phyloP scores from a whole-genome alignment of 2,113 vertebrate species.

The Microtus montanus region DNA sequence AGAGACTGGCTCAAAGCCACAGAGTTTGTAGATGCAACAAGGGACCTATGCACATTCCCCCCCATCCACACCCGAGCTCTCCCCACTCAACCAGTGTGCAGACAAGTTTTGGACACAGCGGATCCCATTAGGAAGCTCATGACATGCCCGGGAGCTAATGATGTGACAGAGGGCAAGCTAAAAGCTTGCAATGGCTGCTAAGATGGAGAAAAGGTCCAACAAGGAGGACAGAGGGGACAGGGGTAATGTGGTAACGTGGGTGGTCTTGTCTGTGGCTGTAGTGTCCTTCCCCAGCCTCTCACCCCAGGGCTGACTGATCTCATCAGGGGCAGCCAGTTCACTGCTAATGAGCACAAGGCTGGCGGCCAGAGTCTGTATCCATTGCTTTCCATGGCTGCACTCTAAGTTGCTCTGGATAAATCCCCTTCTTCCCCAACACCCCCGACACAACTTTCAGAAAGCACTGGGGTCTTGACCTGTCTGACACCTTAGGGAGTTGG shows the following conservation, averaged over 20 bases:
- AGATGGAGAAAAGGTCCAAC: not conserved
- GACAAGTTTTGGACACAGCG: not conserved
- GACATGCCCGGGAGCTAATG: not conserved
- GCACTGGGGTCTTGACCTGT: constrained; percentile 28
- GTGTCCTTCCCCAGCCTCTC: no score
- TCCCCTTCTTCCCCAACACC: not conserved
- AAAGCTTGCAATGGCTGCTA: not conserved
- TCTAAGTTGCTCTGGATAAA: constrained; percentile 14
- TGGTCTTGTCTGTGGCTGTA: accelerated
- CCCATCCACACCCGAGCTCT: accelerated
- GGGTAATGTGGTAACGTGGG: not conserved
- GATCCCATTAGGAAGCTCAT: not conserved
- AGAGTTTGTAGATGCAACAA: not conserved
- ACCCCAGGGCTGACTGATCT: not conserved
- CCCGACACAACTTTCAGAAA: constrained; percentile 43
- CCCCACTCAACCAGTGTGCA: not conserved
- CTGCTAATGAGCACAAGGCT: not conserved
- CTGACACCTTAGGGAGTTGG: constrained; percentile 43
- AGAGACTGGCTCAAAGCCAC: constrained; percentile 35
- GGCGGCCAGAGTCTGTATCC: not conserved
- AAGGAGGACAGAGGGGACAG: not conserved
- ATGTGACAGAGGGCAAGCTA: not conserved
- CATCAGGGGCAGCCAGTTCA: not conserved
- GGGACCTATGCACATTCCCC: not conserved
- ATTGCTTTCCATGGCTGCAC: not conserved